phyloP scores from a whole-genome alignment of 2,797 vertebrate genomes.

The Oreortyx pictus region DNA sequence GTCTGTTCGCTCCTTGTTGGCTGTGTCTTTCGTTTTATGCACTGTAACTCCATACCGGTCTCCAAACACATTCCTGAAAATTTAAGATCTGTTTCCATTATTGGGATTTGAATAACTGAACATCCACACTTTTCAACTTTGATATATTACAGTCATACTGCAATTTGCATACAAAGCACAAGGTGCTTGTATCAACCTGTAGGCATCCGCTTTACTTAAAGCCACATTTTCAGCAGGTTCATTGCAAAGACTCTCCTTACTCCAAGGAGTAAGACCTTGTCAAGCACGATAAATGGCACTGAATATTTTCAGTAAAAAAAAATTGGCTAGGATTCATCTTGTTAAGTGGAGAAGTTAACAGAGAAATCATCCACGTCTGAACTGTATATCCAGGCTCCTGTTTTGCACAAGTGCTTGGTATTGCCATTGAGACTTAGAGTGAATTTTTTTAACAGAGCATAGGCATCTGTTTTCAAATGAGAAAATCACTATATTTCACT shows the following conservation, averaged over 20 bases:
- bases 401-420: not conserved
- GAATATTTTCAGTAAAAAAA: not conserved
- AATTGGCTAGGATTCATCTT: not conserved
- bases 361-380: not conserved
- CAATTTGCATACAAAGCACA: not conserved
- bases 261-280: not conserved
- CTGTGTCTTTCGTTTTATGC: not conserved
- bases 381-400: not conserved
- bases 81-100: not conserved
- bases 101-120: not conserved
- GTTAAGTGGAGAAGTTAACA: not conserved
- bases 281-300: not conserved
- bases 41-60: rapidly evolving
- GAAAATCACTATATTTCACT: not conserved
- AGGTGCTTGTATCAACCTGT: not conserved
- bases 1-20: not conserved
- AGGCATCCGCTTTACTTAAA: not conserved
- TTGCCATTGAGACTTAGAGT: not conserved
- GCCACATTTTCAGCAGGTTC: not conserved
- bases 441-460: not conserved
- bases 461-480: not conserved
- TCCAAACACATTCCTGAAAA: not conserved
- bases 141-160: not conserved
- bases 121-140: not conserved
- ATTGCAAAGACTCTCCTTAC: rapidly evolving